Evolutionary conservation across 2,797 vertebrate genomes (phyloP), one percentile per base, ranked within the genome.

Genomic region (Neosilurus hyrtlii): DNA sequence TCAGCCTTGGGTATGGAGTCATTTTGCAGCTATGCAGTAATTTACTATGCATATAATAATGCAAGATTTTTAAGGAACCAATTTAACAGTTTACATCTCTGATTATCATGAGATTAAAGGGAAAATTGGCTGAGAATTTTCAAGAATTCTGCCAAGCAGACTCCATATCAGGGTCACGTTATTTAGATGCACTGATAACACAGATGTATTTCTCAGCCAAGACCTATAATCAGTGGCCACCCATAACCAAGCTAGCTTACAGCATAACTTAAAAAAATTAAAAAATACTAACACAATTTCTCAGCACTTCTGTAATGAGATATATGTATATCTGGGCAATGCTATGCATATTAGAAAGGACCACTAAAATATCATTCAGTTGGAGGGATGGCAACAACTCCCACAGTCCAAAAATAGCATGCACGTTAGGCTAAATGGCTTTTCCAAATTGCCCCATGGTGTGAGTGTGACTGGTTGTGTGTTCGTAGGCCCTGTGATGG

Each of bases 11-110:
- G 37, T 65, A 26, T 56, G 37, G 70, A 81, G 62, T 62, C 63
- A 75, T 84, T 84, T 84, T 52, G 66, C 54, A 84, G 76, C 79
- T 77, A 66, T 77, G 59, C 75, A 76, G 61, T 49, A 57, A 66
- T 82, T 79, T 65, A 8, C 62, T 16, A 56, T 57, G 74, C 22
- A 70, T 57, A 51, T 66, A 82, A 78, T 59, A 85, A 78, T 49
- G 59, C 16, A 49, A 37, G 26, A 63, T 30, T 74, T 80, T 56
- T 54, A 57, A 73, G 75, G 43, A 76, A 80, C 63, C 83, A 84
- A 71, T 72, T 63, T 16, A 59, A 56, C 49, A 70, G 73, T 79
- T 79, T 65, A 51, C 26, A 68, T 79, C 62, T 57, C 15, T 56
- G 49, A 70, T 37, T 72, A 56, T 30, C 24, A 61, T 62, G 4